Percentiles rank a stretch among this genome's conserved stretches.
Evolutionary conservation across 2,888 invertebrate genomes (phyloP).

Genomic region (Thymelicus sylvestris): DNA sequence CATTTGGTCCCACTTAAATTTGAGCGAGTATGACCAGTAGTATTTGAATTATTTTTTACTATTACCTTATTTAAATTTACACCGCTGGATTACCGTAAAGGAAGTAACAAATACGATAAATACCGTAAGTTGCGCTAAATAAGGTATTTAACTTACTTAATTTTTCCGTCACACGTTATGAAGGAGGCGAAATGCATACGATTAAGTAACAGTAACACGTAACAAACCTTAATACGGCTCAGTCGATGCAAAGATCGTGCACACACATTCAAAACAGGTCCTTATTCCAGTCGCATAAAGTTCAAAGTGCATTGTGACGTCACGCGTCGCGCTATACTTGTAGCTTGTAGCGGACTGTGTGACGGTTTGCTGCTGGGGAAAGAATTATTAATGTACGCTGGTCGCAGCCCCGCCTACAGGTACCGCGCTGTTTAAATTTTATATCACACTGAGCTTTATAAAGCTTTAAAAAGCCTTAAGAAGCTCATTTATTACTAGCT

Average conservation of each 20-base stretch:
- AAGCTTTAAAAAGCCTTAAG: slow-evolving; percentile 20
- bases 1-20: no score
- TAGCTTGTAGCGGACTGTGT: slow-evolving; percentile 1
- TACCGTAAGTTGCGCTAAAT: no score
- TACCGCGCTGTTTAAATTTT: slow-evolving; percentile 3
- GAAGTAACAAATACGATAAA: no score
- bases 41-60: no score
- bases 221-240: slow-evolving; percentile 24
- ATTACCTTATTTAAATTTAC: no score
- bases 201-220: slow-evolving; percentile 8
- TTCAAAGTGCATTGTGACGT: background rate
- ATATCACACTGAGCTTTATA: background rate
- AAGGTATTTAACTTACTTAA: background rate
- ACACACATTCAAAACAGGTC: background rate
- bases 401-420: slow-evolving; percentile 3
- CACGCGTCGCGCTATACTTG: background rate
- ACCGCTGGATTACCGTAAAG: no score
- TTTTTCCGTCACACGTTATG: background rate
- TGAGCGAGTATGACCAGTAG: no score
- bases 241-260: slow-evolving; percentile 5
- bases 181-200: background rate
- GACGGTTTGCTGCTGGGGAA: slow-evolving; percentile 19
- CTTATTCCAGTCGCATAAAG: slow-evolving; percentile 4
- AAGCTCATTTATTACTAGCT: slow-evolving; percentile 11
- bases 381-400: slow-evolving; percentile 28